Percentiles rank a stretch among this genome's conserved stretches.
Evolutionary conservation across 2,113 vertebrate genomes (phyloP).

Genomic region (Oophaga pumilio): DNA sequence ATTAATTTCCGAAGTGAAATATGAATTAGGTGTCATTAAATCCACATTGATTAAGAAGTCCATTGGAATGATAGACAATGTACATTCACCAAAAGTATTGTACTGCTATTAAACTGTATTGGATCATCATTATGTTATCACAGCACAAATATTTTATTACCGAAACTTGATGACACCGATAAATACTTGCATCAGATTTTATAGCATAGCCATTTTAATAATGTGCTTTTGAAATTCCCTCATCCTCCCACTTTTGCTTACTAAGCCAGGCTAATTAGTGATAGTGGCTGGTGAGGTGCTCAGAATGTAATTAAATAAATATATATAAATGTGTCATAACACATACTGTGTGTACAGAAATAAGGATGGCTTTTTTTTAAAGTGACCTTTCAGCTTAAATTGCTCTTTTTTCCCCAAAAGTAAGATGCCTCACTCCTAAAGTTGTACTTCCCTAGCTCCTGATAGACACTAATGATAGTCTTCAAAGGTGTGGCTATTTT

Average conservation of each 20-base stretch:
- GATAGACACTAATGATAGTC: not conserved
- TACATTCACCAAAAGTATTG: not conserved
- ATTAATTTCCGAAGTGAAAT: not conserved
- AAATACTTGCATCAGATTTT: constrained; percentile 3
- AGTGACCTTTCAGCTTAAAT: not conserved
- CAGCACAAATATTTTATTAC: constrained; percentile 10
- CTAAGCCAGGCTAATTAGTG: not conserved
- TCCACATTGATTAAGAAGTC: not conserved
- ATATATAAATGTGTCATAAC: not conserved
- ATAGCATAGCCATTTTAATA: not conserved
- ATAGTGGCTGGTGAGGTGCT: constrained; percentile 4
- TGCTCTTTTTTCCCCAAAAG: not conserved
- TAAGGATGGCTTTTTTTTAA: not conserved
- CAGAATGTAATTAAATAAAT: not conserved
- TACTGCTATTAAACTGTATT: not conserved
- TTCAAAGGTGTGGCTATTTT: not conserved
- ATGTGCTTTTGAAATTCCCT: not conserved
- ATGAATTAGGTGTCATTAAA: not conserved
- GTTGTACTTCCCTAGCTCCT: not conserved
- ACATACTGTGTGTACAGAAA: not conserved
- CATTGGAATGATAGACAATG: not conserved
- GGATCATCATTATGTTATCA: constrained; percentile 1
- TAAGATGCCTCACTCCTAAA: not conserved
- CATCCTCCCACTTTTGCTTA: not conserved
- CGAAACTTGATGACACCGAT: not conserved